Evolutionary conservation across 1,140 invertebrate species (phyloP).

Genomic region (Sycobia sp.): DNA sequence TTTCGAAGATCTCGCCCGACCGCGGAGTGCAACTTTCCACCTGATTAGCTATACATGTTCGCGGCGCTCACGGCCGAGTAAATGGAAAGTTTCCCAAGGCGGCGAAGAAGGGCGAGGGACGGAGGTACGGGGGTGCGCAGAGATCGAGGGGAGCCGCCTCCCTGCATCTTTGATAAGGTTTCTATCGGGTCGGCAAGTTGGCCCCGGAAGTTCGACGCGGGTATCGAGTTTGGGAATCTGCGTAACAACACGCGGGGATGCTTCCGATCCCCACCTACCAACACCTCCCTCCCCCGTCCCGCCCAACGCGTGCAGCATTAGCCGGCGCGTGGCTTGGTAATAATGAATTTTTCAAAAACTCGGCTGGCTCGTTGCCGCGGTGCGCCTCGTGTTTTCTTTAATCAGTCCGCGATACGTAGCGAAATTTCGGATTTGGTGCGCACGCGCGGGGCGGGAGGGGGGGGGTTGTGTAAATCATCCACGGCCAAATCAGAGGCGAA

Average conservation of each 20-base stretch:
- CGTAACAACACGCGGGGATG: slow-evolving; percentile 3
- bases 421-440: too few species aligned
- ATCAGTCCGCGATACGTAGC: slow-evolving; percentile 3
- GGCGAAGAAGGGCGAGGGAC: too few species aligned
- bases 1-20: neutral
- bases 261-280: too few species aligned
- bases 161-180: slow-evolving; percentile 24
- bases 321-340: neutral
- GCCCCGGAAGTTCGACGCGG: slow-evolving; percentile 7
- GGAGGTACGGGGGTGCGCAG: too few species aligned
- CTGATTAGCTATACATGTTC: slow-evolving; percentile 5
- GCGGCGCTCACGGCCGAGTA: neutral
- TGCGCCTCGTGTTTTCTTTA: slow-evolving; percentile 10
- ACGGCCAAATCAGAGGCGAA: neutral
- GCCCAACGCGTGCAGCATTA: too few species aligned
- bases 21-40: neutral
- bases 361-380: neutral
- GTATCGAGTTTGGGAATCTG: slow-evolving; percentile 25
- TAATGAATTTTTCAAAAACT: slow-evolving; percentile 29
- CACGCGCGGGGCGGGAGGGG: neutral
- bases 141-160: neutral
- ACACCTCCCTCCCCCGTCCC: too few species aligned
- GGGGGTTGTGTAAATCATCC: slow-evolving; percentile 21
- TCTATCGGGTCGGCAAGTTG: slow-evolving; percentile 20
- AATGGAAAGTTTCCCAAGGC: slow-evolving; percentile 29